These are phyloP conservation scores for Strigops habroptila DNA, from an alignment of 2,113 vertebrate genomes.

Conservation along the genomic window DNA sequence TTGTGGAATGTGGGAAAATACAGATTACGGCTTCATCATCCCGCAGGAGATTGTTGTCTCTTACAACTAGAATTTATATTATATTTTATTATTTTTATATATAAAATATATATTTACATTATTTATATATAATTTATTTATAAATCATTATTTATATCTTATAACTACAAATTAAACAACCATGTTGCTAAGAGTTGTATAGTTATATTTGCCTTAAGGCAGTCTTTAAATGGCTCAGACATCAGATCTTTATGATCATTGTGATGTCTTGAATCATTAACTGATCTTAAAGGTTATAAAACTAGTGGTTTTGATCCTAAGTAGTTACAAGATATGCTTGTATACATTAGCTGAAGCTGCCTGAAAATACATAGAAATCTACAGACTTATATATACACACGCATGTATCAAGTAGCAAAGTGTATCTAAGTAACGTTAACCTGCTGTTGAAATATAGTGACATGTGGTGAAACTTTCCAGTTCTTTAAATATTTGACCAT, in stretches of 20 bases:
- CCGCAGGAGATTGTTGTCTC: neutral
- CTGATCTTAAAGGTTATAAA: neutral
- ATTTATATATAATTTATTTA: no score
- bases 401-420: neutral
- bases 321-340: neutral
- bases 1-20: neutral
- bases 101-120: no score
- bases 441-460: neutral
- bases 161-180: neutral
- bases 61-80: neutral
- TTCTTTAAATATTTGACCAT: neutral
- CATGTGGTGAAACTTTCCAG: accelerated
- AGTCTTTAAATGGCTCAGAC: neutral
- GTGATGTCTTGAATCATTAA: neutral
- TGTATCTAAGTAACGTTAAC: neutral
- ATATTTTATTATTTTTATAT: no score
- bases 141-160: neutral
- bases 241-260: neutral
- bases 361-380: neutral
- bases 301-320: neutral
- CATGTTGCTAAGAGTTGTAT: neutral
- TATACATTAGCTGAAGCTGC: neutral
- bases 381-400: neutral
- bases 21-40: neutral
- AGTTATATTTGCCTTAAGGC: neutral